phyloP scores from a whole-genome alignment of 2,113 vertebrate genomes.

The Psephotus haematonotus region DNA sequence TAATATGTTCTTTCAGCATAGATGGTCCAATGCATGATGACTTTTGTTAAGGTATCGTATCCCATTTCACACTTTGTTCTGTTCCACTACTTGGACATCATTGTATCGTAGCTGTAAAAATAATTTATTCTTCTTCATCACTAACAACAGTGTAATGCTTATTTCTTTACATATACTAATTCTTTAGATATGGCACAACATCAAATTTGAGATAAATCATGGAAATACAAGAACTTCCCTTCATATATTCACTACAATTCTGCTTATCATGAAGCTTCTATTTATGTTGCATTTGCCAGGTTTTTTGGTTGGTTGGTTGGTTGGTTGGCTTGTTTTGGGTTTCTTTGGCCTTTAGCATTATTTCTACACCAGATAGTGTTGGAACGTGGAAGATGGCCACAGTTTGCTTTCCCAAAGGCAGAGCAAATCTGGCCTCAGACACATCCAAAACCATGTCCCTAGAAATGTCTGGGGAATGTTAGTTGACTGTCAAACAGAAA shows the following conservation, averaged over 20 bases:
- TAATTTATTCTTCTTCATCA: neutral
- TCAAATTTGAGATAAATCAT: neutral
- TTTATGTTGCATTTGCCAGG: neutral
- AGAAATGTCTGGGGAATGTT: neutral
- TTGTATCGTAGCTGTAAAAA: neutral
- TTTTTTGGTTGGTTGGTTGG: neutral
- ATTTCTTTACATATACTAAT: neutral
- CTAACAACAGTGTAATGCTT: neutral
- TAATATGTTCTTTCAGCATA: neutral
- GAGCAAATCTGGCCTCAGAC: neutral
- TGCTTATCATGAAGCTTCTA: neutral
- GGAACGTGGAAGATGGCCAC: neutral
- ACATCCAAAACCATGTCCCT: neutral
- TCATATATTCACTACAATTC: neutral
- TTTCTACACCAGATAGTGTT: neutral
- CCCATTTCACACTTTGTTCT: neutral
- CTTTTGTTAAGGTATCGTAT: neutral
- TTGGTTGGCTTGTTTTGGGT: neutral
- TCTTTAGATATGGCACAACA: neutral
- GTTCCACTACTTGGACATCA: neutral
- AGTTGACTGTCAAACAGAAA: neutral
- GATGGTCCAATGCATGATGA: neutral
- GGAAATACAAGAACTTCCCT: neutral
- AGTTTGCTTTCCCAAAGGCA: neutral
- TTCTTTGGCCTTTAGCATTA: neutral